phyloP scores from a whole-genome alignment of 2,113 vertebrate species.

The Pseudorhombus dupliciocellatus region DNA sequence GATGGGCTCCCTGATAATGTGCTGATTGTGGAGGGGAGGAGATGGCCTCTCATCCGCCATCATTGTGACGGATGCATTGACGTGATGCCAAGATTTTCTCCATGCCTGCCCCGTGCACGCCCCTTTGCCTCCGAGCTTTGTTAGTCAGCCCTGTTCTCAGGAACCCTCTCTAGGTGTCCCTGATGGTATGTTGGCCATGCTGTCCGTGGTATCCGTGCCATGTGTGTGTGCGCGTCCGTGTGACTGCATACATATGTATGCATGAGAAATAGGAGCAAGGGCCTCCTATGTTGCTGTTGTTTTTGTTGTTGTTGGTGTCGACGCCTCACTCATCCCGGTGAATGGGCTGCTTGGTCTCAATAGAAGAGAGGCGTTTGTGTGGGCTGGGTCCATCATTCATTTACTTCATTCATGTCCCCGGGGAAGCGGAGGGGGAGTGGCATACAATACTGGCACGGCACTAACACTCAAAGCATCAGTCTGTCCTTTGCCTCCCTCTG shows the following conservation, averaged over 20 bases:
- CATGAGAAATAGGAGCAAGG: conserved; percentile 70
- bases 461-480: conserved; percentile 48
- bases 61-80: conserved; percentile 73
- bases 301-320: conserved; percentile 76
- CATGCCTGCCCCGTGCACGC: conserved; percentile 60
- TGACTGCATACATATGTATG: conserved; percentile 69
- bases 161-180: conserved; percentile 75
- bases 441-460: conserved; percentile 59
- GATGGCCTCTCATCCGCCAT: conserved; percentile 67
- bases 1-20: conserved; percentile 71
- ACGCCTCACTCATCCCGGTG: conserved; percentile 80
- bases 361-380: conserved; percentile 75
- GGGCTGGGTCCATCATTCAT: conserved; percentile 78
- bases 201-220: conserved; percentile 60
- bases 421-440: conserved; percentile 71
- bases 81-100: conserved; percentile 73
- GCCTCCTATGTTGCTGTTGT: conserved; percentile 76
- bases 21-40: conserved; percentile 66
- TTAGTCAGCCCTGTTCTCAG: conserved; percentile 76
- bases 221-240: conserved; percentile 61
- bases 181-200: conserved; percentile 71
- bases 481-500: conserved; percentile 48
- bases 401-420: conserved; percentile 73
- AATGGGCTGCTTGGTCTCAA: conserved; percentile 75
- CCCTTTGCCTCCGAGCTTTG: conserved; percentile 73